A percentile compares a stretch with the other conserved stretches of the same genome.
phyloP scores from a whole-genome alignment of 2,888 invertebrate species.

The Lucinisca nassula region DNA sequence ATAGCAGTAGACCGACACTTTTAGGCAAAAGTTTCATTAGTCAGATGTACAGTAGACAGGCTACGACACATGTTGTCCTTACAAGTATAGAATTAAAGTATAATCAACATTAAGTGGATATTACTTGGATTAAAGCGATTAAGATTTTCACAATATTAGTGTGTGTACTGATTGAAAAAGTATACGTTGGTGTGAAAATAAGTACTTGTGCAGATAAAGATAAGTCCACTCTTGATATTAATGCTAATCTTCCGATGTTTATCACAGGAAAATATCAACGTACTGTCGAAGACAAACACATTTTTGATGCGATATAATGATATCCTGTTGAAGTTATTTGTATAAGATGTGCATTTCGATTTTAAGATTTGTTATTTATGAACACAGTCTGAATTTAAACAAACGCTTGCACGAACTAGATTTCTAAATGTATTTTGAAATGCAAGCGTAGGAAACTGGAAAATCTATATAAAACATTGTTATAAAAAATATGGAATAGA shows the following conservation, averaged over 20 bases:
- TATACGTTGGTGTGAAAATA: not conserved
- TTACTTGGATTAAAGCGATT: not conserved
- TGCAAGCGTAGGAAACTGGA: too few species aligned
- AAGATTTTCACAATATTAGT: conserved; percentile 9
- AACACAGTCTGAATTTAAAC: not conserved
- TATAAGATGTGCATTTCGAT: not conserved
- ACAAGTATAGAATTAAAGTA: not conserved
- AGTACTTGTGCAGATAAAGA: not conserved
- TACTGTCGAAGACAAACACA: not conserved
- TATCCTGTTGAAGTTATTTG: not conserved
- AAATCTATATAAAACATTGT: too few species aligned
- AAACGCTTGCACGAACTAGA: not conserved
- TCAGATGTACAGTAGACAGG: not conserved
- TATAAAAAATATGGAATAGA: too few species aligned
- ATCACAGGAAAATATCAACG: not conserved
- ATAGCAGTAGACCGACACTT: not conserved
- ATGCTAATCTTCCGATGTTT: not conserved
- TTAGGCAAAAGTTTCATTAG: not conserved
- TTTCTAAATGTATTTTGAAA: too few species aligned
- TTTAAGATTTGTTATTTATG: too few species aligned
- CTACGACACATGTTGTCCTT: not conserved
- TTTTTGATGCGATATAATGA: not conserved
- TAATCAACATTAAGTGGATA: not conserved
- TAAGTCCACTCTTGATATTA: not conserved
- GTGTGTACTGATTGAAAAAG: not conserved